Evolutionary conservation across 2,797 vertebrate genomes (phyloP).

Genomic region (Sphenopsis melanotis): DNA sequence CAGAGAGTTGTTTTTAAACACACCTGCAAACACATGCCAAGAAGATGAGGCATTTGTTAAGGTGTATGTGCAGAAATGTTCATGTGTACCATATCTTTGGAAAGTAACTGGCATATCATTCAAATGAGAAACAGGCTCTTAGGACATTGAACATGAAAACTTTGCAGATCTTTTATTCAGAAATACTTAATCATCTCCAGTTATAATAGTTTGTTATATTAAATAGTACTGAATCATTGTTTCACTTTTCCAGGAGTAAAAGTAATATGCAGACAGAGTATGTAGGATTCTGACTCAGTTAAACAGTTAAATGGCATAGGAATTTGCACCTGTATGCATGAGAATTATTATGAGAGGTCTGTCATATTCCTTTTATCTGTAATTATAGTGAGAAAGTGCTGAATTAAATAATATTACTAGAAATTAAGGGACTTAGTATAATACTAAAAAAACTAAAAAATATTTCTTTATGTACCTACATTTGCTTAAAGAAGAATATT

Average conservation of each 20-base stretch:
- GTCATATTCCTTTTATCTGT: background rate
- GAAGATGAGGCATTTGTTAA: background rate
- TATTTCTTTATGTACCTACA: background rate
- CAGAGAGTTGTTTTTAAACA: background rate
- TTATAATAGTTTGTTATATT: background rate
- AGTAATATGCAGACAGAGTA: background rate
- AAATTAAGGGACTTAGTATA: background rate
- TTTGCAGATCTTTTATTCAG: background rate
- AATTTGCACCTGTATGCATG: background rate
- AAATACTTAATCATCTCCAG: background rate
- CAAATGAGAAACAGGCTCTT: background rate
- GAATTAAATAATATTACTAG: slow-evolving; percentile 2
- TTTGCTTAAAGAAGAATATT: background rate
- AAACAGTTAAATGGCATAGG: background rate
- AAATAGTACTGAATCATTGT: background rate
- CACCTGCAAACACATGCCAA: background rate
- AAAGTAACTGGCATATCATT: background rate
- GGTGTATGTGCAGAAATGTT: background rate
- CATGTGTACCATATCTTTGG: background rate
- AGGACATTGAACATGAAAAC: background rate
- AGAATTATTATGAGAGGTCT: background rate
- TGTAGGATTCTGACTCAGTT: background rate
- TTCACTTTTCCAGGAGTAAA: background rate
- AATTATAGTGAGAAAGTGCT: background rate
- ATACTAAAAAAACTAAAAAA: slow-evolving; percentile 9